A percentile compares a stretch with the other conserved stretches of the same genome.
Conservation (phyloP, 2,113 vertebrate genomes). For the Columba livia region DNA sequence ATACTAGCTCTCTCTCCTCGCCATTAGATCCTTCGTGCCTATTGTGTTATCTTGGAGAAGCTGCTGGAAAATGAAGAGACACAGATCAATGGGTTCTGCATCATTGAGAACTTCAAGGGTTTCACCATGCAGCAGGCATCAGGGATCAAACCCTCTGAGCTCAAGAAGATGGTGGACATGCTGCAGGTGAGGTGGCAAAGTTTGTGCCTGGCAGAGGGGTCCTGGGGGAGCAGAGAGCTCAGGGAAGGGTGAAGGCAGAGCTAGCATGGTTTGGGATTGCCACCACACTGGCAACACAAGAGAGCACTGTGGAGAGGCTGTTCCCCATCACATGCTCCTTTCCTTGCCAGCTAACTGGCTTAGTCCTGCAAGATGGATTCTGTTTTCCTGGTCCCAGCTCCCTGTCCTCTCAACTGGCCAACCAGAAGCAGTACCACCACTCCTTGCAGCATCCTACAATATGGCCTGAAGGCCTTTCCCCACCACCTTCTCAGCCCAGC, state of each 20-base stretch:
- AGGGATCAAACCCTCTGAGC: constrained; percentile 89
- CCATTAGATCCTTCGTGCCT: constrained; percentile 90
- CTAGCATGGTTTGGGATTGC: background rate
- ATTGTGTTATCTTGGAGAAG: constrained; percentile 95
- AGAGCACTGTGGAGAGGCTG: fast-evolving
- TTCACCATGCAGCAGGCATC: constrained; percentile 98
- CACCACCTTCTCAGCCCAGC: background rate
- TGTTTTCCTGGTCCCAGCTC: background rate
- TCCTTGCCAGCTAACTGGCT: background rate
- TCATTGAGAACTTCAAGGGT: constrained; percentile 96
- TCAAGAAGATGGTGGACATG: constrained; percentile 99
- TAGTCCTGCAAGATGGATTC: background rate
- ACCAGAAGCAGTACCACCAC: background rate
- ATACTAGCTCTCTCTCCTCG: background rate
- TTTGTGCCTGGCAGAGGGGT: background rate
- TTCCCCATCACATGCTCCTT: background rate
- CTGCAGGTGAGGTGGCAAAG: constrained; percentile 83
- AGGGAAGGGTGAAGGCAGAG: background rate
- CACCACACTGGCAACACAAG: background rate
- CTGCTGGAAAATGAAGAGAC: constrained; percentile 96
- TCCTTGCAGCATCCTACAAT: background rate
- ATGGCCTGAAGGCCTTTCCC: background rate
- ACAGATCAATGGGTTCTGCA: constrained; percentile 97
- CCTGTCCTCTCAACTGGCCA: background rate
- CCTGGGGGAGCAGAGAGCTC: background rate